phyloP scores from a whole-genome alignment of 2,113 vertebrate genomes.

The Gnathonemus echidnorhynchus region DNA sequence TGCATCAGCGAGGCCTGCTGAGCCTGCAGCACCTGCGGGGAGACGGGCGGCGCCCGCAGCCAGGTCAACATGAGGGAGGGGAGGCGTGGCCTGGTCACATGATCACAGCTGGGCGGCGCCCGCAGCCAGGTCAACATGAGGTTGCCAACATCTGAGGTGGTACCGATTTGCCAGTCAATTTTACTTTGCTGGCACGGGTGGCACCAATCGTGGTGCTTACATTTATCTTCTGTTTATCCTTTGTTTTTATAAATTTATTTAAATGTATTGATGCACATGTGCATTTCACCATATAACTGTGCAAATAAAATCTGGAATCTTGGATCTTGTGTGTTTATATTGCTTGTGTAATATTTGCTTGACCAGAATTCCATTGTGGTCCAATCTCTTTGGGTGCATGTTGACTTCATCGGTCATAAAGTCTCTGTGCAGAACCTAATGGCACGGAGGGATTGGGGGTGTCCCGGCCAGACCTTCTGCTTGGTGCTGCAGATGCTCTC shows the following conservation, averaged over 20 bases:
- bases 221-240: too few relatives aligned
- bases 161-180: too few relatives aligned
- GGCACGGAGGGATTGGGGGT: neutral
- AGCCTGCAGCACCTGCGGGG: conserved; percentile 74
- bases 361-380: neutral
- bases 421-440: neutral
- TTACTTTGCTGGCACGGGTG: too few relatives aligned
- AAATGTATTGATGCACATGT: neutral
- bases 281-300: neutral
- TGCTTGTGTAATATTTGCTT: neutral
- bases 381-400: neutral
- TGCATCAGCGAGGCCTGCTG: conserved; percentile 81
- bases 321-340: neutral
- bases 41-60: neutral
- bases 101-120: neutral
- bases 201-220: too few relatives aligned
- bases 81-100: neutral
- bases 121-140: too few relatives aligned
- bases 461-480: conserved; percentile 70
- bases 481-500: conserved; percentile 73
- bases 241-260: neutral
- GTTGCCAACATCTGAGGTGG: too few relatives aligned
- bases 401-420: neutral
- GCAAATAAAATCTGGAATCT: neutral
- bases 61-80: too few relatives aligned